Base-by-base conservation (phyloP, 2,113 vertebrate genomes). In the Acrocephalus kingi region DNA sequence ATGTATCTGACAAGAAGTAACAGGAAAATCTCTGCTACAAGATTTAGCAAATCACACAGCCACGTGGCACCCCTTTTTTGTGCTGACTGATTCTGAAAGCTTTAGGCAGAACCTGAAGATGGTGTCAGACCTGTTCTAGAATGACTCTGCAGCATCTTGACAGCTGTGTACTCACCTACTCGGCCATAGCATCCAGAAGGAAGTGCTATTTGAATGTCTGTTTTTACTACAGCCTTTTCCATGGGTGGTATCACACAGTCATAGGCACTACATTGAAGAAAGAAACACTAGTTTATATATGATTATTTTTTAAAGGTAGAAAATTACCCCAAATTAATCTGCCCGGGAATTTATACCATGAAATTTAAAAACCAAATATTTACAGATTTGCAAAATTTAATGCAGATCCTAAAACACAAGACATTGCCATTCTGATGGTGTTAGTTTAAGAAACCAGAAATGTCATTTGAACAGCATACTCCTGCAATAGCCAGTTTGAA, bases 131-230 rank as follows among this genome's bases (percentile, higher is more conserved):
- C 31, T 51, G 27, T 22, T 63, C 55, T 16, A 1, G 15, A 59
- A 27, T 48, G 35, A 54, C 30, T 78, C 27, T 67, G 45, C 27
- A 80, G 55, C 15, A 24, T 54, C 30, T 33, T 33, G 25, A 62
- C 37, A 76, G 25, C n/a, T 39, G n/a, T 28, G 52, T 82, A 98
- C 99, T 98, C 92, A 99, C 99, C 99, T 7, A 99, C 98, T 98
- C 99, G 97, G 7, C 99, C 99, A 46, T 99, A 99, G 97, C 98
- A 99, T 6, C 99, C 99, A 59, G 97, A 62, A 31, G 99, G 99
- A 72, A 99, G 98, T 4, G 98, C 98, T 28, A 99, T 98, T 91
- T 99, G 99, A 89, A 99, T 99, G 95, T 99, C 99, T 2, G 99
- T 99, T 96, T 99, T 99, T 80, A 99, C 99, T 4, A 99, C 71